These are phyloP conservation scores for Zaprionus ornatus DNA, from an alignment of 1,140 invertebrate species.

Conservation along the genomic window DNA sequence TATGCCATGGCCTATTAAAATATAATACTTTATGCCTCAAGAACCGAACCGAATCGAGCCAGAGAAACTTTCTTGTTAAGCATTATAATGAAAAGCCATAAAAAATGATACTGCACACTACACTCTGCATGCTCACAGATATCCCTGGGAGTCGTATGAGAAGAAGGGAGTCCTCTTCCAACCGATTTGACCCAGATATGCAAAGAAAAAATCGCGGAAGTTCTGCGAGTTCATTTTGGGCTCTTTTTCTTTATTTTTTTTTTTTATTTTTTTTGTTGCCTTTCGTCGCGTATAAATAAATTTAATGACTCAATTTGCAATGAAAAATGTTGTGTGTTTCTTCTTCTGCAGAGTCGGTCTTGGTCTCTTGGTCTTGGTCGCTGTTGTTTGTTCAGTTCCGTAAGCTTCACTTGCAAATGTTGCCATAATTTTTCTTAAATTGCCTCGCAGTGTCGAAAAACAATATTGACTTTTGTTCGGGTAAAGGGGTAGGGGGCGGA, in stretches of 20 bases:
- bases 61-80: slow-evolving; percentile 70
- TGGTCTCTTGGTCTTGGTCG: neutral
- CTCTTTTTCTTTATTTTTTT: too few species aligned
- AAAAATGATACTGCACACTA: slow-evolving; percentile 68
- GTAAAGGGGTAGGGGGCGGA: neutral
- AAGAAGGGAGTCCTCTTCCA: slow-evolving; percentile 28
- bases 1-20: slow-evolving; percentile 70
- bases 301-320: slow-evolving; percentile 83
- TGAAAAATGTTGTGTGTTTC: slow-evolving; percentile 62
- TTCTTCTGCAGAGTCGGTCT: neutral
- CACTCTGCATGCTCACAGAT: slow-evolving; percentile 28
- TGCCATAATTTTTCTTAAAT: slow-evolving; percentile 71
- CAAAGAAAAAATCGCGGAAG: slow-evolving; percentile 21
- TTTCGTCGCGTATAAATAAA: slow-evolving; percentile 80
- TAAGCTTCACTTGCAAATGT: slow-evolving; percentile 55
- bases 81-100: slow-evolving; percentile 80
- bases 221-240: slow-evolving; percentile 57
- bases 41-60: neutral
- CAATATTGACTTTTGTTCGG: slow-evolving; percentile 52
- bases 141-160: slow-evolving; percentile 44
- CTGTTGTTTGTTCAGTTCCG: slow-evolving; percentile 46
- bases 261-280: too few species aligned
- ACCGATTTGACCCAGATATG: slow-evolving; percentile 71
- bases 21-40: slow-evolving; percentile 66
- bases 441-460: slow-evolving; percentile 35